A percentile compares a stretch with the other conserved stretches of the same genome.
Conservation (phyloP, 2,113 vertebrate species). For the Empidonax traillii region DNA sequence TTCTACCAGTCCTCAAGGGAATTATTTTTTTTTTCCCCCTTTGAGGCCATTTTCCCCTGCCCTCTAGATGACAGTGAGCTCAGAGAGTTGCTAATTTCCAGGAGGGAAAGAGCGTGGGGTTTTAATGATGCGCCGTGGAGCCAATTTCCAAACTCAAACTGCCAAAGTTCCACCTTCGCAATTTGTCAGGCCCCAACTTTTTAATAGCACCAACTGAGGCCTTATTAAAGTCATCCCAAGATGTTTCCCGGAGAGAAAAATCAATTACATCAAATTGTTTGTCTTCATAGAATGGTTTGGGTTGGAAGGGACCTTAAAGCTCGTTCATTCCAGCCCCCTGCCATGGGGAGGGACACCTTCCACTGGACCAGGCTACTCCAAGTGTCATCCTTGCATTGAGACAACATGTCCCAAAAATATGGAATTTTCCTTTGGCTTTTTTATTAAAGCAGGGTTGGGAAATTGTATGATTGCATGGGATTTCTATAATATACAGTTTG, state of each 20-base stretch:
- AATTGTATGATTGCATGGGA: neutral
- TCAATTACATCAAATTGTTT: neutral
- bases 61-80: neutral
- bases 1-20: neutral
- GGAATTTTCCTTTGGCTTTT: neutral
- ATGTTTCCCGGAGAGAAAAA: neutral
- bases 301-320: neutral
- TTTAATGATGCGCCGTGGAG: constrained; percentile 31
- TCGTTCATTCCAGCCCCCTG: neutral
- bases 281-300: neutral
- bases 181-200: constrained; percentile 21
- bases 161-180: neutral
- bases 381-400: neutral
- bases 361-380: neutral
- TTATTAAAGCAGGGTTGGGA: neutral
- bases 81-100: neutral
- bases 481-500: neutral
- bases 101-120: neutral
- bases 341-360: neutral
- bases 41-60: neutral
- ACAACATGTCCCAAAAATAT: neutral
- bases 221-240: constrained; percentile 8
- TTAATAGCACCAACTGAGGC: constrained; percentile 28
- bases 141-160: constrained; percentile 24
- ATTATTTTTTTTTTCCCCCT: neutral